Evolutionary conservation across 2,797 vertebrate species (phyloP).

Genomic region (Coracias cyanogaster): DNA sequence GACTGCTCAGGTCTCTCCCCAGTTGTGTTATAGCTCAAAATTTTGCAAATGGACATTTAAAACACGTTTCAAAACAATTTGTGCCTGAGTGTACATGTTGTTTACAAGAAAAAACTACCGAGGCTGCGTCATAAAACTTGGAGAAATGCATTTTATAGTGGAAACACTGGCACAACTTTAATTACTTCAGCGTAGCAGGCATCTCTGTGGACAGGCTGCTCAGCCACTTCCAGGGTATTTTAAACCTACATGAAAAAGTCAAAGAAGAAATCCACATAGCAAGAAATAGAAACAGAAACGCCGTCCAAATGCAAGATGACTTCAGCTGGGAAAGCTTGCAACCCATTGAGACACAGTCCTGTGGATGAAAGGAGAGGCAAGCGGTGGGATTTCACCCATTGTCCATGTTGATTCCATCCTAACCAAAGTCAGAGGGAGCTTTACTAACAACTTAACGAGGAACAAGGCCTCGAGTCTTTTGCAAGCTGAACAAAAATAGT

Average conservation of each 20-base stretch:
- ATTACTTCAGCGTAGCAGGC: conserved; percentile 7
- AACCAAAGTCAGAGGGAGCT: conserved; percentile 9
- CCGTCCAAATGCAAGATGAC: neutral
- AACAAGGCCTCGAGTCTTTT: neutral
- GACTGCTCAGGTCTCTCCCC: neutral
- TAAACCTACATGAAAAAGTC: conserved; percentile 28
- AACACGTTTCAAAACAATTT: conserved; percentile 3
- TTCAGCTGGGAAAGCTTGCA: conserved; percentile 10
- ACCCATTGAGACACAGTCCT: neutral
- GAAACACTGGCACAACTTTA: conserved; percentile 52
- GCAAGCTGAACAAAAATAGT: neutral
- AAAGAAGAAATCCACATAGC: conserved; percentile 26
- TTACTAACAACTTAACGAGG: neutral
- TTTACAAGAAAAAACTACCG: conserved; percentile 46
- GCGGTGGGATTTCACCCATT: neutral
- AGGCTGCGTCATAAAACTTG: conserved; percentile 10
- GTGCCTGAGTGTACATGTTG: neutral
- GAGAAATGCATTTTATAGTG: conserved; percentile 37
- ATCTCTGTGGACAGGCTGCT: conserved; percentile 3
- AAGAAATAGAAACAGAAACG: conserved; percentile 47
- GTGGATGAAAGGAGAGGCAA: neutral
- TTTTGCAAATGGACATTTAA: conserved; percentile 16
- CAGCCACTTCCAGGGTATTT: conserved; percentile 26
- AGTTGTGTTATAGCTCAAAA: neutral
- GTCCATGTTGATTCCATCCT: neutral